Conservation (phyloP, 2,797 vertebrate genomes). For the Pangasius macronema region DNA sequence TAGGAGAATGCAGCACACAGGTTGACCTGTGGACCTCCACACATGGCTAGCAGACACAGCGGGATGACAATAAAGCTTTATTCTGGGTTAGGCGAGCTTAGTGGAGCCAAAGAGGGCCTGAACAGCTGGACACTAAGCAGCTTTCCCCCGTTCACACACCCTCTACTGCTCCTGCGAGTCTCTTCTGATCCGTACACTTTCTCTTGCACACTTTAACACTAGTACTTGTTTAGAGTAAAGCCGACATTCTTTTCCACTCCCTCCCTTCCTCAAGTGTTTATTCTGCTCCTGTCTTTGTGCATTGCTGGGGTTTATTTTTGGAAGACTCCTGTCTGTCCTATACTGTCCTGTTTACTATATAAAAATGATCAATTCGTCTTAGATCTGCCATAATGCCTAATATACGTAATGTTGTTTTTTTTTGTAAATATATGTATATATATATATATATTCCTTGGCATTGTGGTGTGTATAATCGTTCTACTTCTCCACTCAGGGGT, state of each 20-base stretch:
- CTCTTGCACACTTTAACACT: conserved; percentile 7
- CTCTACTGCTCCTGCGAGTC: conserved; percentile 59
- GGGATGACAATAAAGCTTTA: conserved; percentile 37
- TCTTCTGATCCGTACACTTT: conserved; percentile 51
- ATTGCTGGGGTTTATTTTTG: conserved; percentile 1
- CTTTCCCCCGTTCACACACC: conserved; percentile 66
- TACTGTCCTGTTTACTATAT: background rate
- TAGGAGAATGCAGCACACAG: background rate
- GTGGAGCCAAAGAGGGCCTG: conserved; percentile 43
- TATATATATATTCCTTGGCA: background rate
- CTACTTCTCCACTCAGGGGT: background rate
- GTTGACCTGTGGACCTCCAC: background rate
- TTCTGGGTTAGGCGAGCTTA: conserved; percentile 52
- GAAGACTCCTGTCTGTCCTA: background rate
- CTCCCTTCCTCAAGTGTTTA: background rate
- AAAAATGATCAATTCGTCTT: background rate
- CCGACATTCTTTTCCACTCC: background rate
- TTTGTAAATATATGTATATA: background rate
- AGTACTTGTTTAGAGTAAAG: conserved; percentile 28
- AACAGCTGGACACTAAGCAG: conserved; percentile 81
- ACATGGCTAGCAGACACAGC: background rate
- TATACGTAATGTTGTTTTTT: background rate
- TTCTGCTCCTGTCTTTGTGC: background rate
- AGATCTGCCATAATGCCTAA: too few relatives aligned
- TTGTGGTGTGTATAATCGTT: background rate